A percentile compares a stretch with the other conserved stretches of the same genome.
Conservation (phyloP, 2,113 vertebrate genomes). For the Anoplopoma fimbria region DNA sequence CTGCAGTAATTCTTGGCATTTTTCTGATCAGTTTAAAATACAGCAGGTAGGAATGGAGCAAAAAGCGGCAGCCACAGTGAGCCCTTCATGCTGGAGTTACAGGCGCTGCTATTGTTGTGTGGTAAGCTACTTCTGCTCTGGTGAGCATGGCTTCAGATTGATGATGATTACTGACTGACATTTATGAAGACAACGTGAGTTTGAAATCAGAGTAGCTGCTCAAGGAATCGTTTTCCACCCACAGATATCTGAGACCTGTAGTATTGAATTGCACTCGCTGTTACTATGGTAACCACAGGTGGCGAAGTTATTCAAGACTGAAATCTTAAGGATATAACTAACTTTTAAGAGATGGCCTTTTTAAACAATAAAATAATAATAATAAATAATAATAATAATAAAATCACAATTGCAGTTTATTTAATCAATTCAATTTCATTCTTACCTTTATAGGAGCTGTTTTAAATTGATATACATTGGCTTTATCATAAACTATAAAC, state of each 20-base stretch:
- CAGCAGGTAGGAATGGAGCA: not conserved
- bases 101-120: not conserved
- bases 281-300: not conserved
- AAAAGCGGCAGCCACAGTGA: not conserved
- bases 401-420: not conserved
- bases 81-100: not conserved
- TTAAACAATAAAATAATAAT: not conserved
- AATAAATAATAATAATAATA: too few relatives aligned
- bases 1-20: not conserved
- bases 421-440: conserved; percentile 1
- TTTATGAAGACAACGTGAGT: not conserved
- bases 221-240: not conserved
- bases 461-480: conserved; percentile 9
- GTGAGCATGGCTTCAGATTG: not conserved
- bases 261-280: not conserved
- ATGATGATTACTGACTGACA: not conserved
- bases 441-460: not conserved
- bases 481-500: not conserved
- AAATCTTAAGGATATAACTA: not conserved
- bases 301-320: not conserved
- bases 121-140: not conserved
- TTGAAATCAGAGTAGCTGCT: not conserved
- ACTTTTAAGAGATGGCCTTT: not conserved
- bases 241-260: not conserved
- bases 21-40: not conserved